Conservation (phyloP, 2,113 vertebrate genomes). For the Megaceryle torquata region DNA sequence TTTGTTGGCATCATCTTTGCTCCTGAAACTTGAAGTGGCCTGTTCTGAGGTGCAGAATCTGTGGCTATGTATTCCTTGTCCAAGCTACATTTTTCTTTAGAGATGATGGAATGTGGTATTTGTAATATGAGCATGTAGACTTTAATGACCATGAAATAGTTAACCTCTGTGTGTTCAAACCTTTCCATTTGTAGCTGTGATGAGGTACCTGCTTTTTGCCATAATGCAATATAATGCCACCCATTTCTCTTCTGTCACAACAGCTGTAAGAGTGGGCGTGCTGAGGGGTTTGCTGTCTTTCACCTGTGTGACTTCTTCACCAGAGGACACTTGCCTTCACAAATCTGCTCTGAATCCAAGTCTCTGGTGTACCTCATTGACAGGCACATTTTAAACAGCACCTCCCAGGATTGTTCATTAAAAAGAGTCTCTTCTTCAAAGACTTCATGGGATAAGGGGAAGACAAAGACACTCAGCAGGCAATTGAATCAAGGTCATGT, state of each 20-base stretch:
- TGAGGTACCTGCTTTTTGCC: neutral
- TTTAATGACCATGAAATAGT: neutral
- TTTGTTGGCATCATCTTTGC: constrained; percentile 42
- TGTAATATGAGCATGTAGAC: neutral
- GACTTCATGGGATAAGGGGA: neutral
- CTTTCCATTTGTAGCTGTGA: neutral
- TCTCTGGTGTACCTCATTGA: neutral
- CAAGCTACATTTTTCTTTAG: neutral
- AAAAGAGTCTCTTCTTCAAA: neutral
- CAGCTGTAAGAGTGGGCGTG: neutral
- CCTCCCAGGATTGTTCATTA: neutral
- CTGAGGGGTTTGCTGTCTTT: neutral
- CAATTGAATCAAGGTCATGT: neutral
- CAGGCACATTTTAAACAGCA: neutral
- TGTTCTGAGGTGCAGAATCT: neutral
- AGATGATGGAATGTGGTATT: neutral
- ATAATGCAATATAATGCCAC: neutral
- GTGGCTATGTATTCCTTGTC: neutral
- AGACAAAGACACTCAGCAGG: neutral
- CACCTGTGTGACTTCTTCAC: neutral
- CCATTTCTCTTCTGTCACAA: accelerated
- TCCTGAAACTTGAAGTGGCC: neutral
- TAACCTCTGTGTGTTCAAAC: neutral
- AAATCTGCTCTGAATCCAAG: neutral
- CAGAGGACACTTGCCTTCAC: neutral